Base-by-base conservation (phyloP, 2,797 vertebrate species). In the Orientallactaga sibirica region DNA sequence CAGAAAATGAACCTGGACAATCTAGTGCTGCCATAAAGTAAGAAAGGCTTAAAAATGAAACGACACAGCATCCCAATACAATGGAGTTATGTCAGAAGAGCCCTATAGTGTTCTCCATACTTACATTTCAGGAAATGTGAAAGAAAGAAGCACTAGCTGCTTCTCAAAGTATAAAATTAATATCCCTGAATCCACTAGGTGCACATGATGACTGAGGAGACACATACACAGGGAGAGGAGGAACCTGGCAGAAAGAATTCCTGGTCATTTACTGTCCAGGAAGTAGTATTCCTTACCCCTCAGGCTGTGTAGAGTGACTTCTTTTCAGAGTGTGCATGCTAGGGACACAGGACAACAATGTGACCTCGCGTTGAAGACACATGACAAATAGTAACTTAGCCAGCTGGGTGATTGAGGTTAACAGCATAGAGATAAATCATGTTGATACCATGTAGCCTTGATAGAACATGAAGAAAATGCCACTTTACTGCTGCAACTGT, bases 141-240 rank as follows among this genome's bases (percentile, higher is more conserved):
- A 94, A 89, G 58, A 71, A 78, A 87, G 15, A 52, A 29, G 11
- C 37, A 84, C 58, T 94, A 24, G 19, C 73, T 62, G 62, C 67
- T 84, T 88, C 12, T 3, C 41, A 55, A 27, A 88, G 18, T 71
- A 68, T n/a, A 64, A 88, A 93, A 67, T 79, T 85, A 95, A 79
- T 79, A 64, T 24, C 10, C 27, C 41, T 9, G 20, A 71, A 7
- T 74, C 61, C 10, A 25, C 33, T 3, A 58, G n/a, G 19, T 48
- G 55, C 22, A 75, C 15, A 33, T 52, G 80, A 84, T 25, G 11
- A 88, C 7, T n/a, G 14, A 86, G n/a, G 41, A 52, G 84, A 83
- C 15, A 88, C 71, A 41, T 86, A 55, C 79, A 55, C 25, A 48
- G 8, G 22, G 15, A 2, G 76, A 6, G 37, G n/a, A 22, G 33